Evolutionary conservation across 2,113 vertebrate species (phyloP).

Genomic region (Castor canadensis): DNA sequence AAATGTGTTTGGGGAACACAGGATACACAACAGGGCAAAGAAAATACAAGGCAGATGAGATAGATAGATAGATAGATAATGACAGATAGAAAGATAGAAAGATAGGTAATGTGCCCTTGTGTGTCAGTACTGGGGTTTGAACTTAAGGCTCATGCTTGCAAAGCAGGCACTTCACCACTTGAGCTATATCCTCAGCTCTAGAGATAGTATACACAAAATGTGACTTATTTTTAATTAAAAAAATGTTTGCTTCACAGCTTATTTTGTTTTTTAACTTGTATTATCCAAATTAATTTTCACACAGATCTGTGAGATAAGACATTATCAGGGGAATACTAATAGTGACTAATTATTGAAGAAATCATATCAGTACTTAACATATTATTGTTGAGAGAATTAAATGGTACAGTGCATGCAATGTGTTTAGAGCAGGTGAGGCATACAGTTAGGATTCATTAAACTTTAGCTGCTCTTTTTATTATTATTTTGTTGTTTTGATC

Average conservation of each 20-base stretch:
- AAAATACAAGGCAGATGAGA: too few species aligned
- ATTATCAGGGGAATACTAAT: neutral
- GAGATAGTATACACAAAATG: neutral
- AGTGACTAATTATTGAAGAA: neutral
- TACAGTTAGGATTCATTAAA: neutral
- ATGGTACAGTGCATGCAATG: neutral
- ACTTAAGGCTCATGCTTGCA: too few species aligned
- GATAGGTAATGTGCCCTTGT: too few species aligned
- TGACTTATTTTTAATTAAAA: neutral
- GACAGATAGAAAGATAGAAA: neutral
- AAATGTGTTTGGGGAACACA: neutral
- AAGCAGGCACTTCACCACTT: too few species aligned
- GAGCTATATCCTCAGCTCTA: too few species aligned
- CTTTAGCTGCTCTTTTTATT: neutral
- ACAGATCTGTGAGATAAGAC: neutral
- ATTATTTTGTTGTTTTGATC: neutral
- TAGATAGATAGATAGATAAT: too few species aligned
- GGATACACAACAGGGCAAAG: neutral
- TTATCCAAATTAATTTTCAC: neutral
- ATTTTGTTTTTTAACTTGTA: neutral
- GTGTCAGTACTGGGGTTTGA: too few species aligned
- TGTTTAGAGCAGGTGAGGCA: neutral
- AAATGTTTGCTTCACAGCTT: neutral
- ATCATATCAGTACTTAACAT: neutral
- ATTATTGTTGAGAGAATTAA: neutral